A percentile compares a stretch with the other conserved stretches of the same genome.
Evolutionary conservation across 2,797 vertebrate species (phyloP).

Genomic region (Falco concolor): DNA sequence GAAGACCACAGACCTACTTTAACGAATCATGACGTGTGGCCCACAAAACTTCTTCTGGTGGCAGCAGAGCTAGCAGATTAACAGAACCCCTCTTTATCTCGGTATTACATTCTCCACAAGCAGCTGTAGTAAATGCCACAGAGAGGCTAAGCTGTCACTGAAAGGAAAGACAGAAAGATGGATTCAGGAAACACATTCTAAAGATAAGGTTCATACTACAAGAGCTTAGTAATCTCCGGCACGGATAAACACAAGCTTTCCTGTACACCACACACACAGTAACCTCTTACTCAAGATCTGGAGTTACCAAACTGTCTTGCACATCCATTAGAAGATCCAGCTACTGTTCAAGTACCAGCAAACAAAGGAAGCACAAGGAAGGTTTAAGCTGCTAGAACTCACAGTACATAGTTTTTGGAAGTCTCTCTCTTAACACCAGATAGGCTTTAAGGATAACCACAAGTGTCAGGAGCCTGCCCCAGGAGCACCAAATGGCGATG

Average conservation of each 20-base stretch:
- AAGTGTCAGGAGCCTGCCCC: background rate
- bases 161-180: slow-evolving; percentile 49
- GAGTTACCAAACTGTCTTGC: background rate
- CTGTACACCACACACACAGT: background rate
- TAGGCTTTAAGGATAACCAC: background rate
- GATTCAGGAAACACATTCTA: slow-evolving; percentile 49
- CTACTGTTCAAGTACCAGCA: background rate
- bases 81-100: slow-evolving; percentile 21
- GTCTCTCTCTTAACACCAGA: background rate
- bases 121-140: background rate
- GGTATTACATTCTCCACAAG: background rate
- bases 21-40: background rate
- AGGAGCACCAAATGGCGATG: background rate
- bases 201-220: slow-evolving; percentile 40
- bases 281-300: background rate
- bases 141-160: slow-evolving; percentile 20
- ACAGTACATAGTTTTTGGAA: rapidly evolving
- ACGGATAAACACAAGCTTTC: background rate
- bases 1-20: background rate
- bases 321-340: background rate
- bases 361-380: background rate
- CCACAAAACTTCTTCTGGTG: background rate
- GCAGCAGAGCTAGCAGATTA: slow-evolving; percentile 17
- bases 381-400: background rate
- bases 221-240: slow-evolving; percentile 13